These are phyloP conservation scores for Sylvietta virens DNA, from an alignment of 2,113 vertebrate species.

Conservation along the genomic window DNA sequence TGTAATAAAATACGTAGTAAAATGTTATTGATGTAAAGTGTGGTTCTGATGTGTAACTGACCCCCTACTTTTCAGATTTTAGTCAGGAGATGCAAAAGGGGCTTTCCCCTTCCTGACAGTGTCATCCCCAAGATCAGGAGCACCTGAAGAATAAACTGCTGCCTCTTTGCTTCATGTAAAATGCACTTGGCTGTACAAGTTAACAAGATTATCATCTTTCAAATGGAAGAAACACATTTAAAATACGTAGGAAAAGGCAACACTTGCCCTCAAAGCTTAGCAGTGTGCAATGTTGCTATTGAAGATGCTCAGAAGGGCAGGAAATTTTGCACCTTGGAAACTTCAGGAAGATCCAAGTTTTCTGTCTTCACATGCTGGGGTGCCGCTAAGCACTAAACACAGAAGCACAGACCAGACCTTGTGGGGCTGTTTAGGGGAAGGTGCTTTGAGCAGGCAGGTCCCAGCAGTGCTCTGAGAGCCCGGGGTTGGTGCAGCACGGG, in stretches of 20 bases:
- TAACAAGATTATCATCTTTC: background rate
- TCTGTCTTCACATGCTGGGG: background rate
- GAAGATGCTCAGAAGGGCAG: background rate
- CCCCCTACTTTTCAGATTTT: background rate
- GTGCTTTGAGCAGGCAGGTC: background rate
- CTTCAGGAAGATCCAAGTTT: background rate
- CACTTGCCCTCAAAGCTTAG: background rate
- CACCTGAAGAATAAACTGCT: background rate
- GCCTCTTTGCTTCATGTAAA: background rate
- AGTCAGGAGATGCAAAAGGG: background rate
- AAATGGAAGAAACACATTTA: background rate
- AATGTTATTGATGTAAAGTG: background rate
- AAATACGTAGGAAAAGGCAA: background rate
- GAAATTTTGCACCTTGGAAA: background rate
- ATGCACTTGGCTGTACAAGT: background rate
- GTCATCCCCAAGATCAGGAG: background rate
- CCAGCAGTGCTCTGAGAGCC: background rate
- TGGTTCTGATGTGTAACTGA: background rate
- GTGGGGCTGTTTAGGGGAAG: background rate
- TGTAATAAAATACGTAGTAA: constrained; percentile 67
- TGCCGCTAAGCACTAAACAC: background rate
- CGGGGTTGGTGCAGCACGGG: background rate
- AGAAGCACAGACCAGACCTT: background rate
- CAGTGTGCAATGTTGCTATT: background rate
- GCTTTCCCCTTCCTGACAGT: background rate